phyloP scores from a whole-genome alignment of 2,888 invertebrate species.

The Cylindroiulus punctatus region DNA sequence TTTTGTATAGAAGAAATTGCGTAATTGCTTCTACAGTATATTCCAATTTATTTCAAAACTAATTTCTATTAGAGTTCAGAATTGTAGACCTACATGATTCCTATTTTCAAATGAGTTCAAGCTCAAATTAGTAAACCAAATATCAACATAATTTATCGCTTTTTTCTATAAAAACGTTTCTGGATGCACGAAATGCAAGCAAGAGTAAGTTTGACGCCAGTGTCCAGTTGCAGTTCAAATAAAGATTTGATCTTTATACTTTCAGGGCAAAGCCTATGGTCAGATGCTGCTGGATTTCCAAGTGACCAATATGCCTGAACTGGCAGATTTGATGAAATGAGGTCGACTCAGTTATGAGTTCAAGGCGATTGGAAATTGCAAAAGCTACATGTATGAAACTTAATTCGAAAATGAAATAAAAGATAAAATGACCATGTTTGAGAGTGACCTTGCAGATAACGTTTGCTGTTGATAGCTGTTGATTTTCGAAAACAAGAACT shows the following conservation, averaged over 20 bases:
- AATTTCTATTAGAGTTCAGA: no score
- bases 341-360: background rate
- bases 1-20: background rate
- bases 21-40: no score
- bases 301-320: constrained; percentile 56
- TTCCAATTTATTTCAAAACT: no score
- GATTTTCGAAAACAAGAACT: background rate
- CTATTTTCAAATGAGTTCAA: no score
- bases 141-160: no score
- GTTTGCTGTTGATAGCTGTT: background rate
- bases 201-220: background rate
- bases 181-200: no score
- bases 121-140: no score
- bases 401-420: background rate
- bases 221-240: background rate
- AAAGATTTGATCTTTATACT: background rate
- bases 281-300: constrained; percentile 67
- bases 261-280: constrained; percentile 68
- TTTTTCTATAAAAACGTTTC: no score
- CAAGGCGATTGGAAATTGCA: background rate
- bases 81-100: no score
- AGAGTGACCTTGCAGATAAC: background rate
- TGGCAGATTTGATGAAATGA: background rate
- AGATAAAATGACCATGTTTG: background rate
- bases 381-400: background rate